Evolutionary conservation across 2,888 invertebrate genomes (phyloP).

Genomic region (Xylota sylvarum): DNA sequence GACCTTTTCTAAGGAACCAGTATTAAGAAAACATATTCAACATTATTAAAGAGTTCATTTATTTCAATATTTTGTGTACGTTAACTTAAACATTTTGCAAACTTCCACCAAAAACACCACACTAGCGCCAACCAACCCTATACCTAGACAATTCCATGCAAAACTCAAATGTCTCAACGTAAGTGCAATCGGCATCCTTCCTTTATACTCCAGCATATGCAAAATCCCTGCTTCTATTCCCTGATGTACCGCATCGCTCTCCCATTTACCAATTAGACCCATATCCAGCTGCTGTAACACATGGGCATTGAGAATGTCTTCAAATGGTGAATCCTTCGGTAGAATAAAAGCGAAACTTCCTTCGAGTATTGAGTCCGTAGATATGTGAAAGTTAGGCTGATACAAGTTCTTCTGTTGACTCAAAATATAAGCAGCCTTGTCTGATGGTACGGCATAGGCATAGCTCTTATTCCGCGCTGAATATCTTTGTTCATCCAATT

Average conservation of each 20-base stretch:
- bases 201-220: neutral
- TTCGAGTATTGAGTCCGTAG: neutral
- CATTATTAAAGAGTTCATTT: neutral
- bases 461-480: neutral
- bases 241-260: neutral
- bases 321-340: conserved; percentile 5
- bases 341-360: neutral
- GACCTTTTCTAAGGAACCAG: too few relatives aligned
- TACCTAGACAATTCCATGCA: conserved; percentile 29
- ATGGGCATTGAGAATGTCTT: conserved; percentile 12
- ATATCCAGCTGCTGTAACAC: neutral
- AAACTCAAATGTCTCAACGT: conserved; percentile 11
- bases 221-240: neutral
- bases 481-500: conserved; percentile 3
- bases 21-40: too few relatives aligned
- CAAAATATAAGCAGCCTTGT: conserved; percentile 7
- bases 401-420: conserved; percentile 2
- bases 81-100: neutral
- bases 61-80: neutral
- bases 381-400: neutral
- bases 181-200: neutral
- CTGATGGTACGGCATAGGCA: neutral
- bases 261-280: conserved; percentile 39
- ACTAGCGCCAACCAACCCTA: conserved; percentile 14
- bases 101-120: conserved; percentile 27